Evolutionary conservation across 2,888 invertebrate genomes (phyloP).

Genomic region (Sympetrum striolatum): DNA sequence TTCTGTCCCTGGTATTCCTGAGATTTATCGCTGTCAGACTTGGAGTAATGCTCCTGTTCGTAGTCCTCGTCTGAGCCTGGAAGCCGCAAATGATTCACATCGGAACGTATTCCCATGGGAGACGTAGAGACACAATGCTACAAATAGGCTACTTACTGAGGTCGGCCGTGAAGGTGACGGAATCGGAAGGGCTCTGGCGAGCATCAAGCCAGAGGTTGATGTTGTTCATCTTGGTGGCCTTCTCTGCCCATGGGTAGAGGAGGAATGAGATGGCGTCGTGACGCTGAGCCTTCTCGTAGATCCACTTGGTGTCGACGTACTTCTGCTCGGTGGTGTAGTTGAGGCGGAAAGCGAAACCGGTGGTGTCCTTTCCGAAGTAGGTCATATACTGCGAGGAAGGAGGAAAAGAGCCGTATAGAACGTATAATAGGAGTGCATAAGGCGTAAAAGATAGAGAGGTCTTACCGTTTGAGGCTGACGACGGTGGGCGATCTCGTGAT

Average conservation of each 20-base stretch:
- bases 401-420: neutral
- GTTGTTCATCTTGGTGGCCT: constrained; percentile 62
- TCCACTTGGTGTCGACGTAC: constrained; percentile 58
- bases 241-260: constrained; percentile 54
- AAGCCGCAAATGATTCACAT: neutral
- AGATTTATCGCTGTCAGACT: neutral
- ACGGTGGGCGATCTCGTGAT: constrained; percentile 49
- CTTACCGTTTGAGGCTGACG: constrained; percentile 50
- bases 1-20: neutral
- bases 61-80: neutral
- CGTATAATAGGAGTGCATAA: neutral
- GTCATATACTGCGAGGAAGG: neutral
- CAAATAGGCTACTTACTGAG: constrained; percentile 53
- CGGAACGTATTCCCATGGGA: neutral
- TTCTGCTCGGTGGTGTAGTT: constrained; percentile 64
- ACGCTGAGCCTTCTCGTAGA: constrained; percentile 54
- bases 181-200: constrained; percentile 61
- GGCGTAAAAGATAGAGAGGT: neutral
- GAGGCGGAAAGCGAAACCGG: constrained; percentile 65
- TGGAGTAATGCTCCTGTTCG: neutral
- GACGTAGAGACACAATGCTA: neutral
- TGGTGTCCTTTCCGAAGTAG: constrained; percentile 52
- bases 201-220: constrained; percentile 63
- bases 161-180: constrained; percentile 58
- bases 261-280: constrained; percentile 53